These are phyloP conservation scores for Notolabrus celidotus DNA, from an alignment of 2,797 vertebrate species.

Conservation along the genomic window DNA sequence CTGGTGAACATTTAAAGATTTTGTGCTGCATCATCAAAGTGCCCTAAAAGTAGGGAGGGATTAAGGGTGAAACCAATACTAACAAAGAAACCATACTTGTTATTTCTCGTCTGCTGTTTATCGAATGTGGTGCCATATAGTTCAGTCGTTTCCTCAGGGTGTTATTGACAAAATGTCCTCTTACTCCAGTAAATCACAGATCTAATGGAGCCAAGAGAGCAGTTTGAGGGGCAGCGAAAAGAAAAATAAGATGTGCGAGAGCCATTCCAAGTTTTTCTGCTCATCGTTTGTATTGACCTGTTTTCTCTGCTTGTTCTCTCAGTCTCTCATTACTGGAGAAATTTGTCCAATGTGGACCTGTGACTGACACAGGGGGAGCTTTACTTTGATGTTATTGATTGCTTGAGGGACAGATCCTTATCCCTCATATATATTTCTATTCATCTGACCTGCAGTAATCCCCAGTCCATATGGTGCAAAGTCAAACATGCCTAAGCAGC, in stretches of 20 bases:
- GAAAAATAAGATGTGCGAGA: not conserved
- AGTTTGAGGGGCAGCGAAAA: conserved; percentile 13
- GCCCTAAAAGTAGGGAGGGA: conserved; percentile 22
- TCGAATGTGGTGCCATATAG: conserved; percentile 27
- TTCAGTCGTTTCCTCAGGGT: conserved; percentile 27
- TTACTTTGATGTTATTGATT: conserved; percentile 37
- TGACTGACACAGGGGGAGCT: conserved; percentile 24
- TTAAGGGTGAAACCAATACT: conserved; percentile 29
- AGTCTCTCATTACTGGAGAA: conserved; percentile 47
- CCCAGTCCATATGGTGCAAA: no score
- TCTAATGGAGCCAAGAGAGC: conserved; percentile 47
- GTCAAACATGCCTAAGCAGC: no score
- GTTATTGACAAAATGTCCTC: conserved; percentile 58
- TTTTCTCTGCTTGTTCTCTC: conserved; percentile 40
- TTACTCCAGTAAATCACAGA: conserved; percentile 49
- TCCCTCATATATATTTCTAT: conserved; percentile 5
- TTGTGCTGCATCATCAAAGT: conserved; percentile 17
- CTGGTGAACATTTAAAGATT: conserved; percentile 21
- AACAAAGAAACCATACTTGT: conserved; percentile 21
- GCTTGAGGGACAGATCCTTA: conserved; percentile 39
- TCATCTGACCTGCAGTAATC: no score
- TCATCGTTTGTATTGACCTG: conserved; percentile 64
- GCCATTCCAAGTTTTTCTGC: conserved; percentile 34
- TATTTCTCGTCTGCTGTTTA: conserved; percentile 30
- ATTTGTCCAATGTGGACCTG: conserved; percentile 36